Percentiles rank a stretch among this genome's conserved stretches.
Evolutionary conservation across 2,797 vertebrate genomes (phyloP).

Genomic region (Rhinatrema bivittatum): DNA sequence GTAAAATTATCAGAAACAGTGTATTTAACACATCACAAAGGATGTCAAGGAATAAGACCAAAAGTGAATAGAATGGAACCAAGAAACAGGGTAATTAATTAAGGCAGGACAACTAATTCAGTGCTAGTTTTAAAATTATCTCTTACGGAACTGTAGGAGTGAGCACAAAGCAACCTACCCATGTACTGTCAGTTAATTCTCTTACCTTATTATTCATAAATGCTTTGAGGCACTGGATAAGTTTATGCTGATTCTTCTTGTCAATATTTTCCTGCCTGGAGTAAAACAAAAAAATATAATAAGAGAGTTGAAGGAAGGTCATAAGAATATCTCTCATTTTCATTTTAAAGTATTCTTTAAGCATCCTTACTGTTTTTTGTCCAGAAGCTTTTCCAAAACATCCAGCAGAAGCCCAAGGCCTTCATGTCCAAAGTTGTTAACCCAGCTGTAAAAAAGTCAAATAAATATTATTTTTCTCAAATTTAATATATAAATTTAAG

Average conservation of each 20-base stretch:
- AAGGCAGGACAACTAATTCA: no score
- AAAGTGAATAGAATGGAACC: no score
- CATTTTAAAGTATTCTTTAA: not conserved
- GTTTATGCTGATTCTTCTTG: slow-evolving; percentile 94
- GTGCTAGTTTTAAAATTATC: no score
- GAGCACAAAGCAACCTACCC: no score
- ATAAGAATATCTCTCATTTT: not conserved
- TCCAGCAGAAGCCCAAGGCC: slow-evolving; percentile 93
- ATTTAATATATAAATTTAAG: no score
- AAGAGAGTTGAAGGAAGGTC: not conserved
- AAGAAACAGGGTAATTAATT: no score
- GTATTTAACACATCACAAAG: no score
- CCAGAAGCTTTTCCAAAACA: slow-evolving; percentile 83
- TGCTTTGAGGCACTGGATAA: slow-evolving; percentile 96
- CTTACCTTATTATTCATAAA: slow-evolving; percentile 99
- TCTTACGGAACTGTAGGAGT: no score
- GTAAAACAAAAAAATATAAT: slow-evolving; percentile 3
- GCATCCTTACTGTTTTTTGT: slow-evolving; percentile 91
- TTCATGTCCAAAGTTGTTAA: slow-evolving; percentile 97
- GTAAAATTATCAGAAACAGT: no score
- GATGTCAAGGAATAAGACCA: no score
- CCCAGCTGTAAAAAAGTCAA: slow-evolving; percentile 69
- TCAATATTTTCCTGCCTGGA: slow-evolving; percentile 89
- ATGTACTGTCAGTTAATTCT: no score
- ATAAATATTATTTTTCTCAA: not conserved